These are phyloP conservation scores for Borostomias antarcticus DNA, from an alignment of 2,797 vertebrate genomes.

Conservation along the genomic window DNA sequence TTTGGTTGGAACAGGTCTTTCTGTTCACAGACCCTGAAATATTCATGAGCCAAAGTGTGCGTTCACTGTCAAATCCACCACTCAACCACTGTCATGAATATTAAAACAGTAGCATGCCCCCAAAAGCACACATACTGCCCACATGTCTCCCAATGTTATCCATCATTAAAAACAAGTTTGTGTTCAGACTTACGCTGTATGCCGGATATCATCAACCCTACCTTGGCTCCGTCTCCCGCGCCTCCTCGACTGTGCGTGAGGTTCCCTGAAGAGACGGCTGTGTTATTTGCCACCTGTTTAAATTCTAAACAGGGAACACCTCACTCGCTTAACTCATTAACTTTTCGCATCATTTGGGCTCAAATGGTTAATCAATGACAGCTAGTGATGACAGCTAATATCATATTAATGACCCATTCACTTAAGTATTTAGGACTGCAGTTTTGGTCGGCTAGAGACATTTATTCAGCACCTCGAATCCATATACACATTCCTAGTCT, in stretches of 20 bases:
- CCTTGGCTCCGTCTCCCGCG: no score
- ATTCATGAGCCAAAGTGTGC: conserved; percentile 5
- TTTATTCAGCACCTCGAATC: conserved; percentile 40
- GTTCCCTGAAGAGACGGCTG: no score
- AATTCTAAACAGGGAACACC: conserved; percentile 30
- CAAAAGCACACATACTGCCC: background rate
- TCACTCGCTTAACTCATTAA: conserved; percentile 49
- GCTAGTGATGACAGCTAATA: conserved; percentile 26
- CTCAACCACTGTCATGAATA: background rate
- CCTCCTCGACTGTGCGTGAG: no score
- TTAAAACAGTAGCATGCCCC: background rate
- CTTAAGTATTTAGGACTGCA: conserved; percentile 18
- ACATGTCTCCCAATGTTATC: background rate
- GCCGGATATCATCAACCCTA: conserved; percentile 41
- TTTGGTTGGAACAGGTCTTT: no score
- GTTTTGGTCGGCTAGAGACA: conserved; percentile 44
- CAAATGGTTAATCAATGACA: conserved; percentile 58
- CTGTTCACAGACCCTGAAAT: conserved; percentile 11
- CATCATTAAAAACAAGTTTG: background rate
- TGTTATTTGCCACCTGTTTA: no score
- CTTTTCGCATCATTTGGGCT: conserved; percentile 37
- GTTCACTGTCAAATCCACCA: conserved; percentile 1
- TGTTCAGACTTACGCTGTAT: no score
- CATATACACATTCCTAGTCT: no score
- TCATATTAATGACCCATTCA: conserved; percentile 32